phyloP scores from a whole-genome alignment of 2,888 invertebrate species.

The Plusia festucae region DNA sequence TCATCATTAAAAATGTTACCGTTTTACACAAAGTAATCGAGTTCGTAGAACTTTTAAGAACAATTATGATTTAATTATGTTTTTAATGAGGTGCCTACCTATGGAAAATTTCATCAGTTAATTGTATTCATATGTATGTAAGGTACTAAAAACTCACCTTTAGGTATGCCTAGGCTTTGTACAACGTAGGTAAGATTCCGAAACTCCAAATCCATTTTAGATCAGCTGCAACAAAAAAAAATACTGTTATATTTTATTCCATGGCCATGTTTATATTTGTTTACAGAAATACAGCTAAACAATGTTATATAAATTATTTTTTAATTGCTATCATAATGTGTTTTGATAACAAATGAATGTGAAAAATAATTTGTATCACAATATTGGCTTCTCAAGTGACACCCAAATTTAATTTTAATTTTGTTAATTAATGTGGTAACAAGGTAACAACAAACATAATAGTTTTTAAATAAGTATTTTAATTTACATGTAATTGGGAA shows the following conservation, averaged over 20 bases:
- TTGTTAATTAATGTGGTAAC: not conserved
- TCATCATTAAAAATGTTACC: not conserved
- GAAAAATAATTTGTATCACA: not conserved
- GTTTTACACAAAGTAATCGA: not conserved
- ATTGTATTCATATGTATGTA: not conserved
- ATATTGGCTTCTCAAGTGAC: not conserved
- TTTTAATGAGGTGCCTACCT: too few species aligned
- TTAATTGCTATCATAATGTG: not conserved
- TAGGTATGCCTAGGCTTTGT: conserved; percentile 69
- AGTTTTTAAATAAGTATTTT: not conserved
- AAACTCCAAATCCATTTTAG: conserved; percentile 87
- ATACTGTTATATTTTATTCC: not conserved
- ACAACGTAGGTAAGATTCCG: conserved; percentile 84
- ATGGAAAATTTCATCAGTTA: not conserved
- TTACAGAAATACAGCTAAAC: not conserved
- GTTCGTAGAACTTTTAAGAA: not conserved
- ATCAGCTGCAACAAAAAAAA: conserved; percentile 76
- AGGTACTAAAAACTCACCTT: conserved; percentile 67
- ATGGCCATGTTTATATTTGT: not conserved
- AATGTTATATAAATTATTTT: not conserved
- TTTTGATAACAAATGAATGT: not conserved
- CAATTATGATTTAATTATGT: too few species aligned
- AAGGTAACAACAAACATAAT: not conserved
- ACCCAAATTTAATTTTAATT: too few species aligned
- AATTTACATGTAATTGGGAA: not conserved